Percentiles rank a stretch among this genome's conserved stretches.
Evolutionary conservation across 2,888 invertebrate species (phyloP).

Genomic region (Chorisops tibialis): DNA sequence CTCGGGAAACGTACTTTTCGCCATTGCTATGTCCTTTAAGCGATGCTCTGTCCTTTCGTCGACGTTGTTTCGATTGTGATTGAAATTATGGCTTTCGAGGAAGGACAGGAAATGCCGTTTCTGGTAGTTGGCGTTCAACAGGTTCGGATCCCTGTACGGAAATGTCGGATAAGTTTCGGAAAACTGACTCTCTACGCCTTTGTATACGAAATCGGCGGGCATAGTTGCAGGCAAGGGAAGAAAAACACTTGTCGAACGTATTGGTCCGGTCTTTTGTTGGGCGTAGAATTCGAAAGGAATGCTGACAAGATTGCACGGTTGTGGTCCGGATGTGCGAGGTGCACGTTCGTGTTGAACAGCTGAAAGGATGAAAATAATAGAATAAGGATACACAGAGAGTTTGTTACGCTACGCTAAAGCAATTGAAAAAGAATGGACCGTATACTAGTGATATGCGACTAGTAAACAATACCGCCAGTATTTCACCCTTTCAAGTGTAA

Average conservation of each 20-base stretch:
- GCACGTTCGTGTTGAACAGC: conserved; percentile 91
- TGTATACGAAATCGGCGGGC: conserved; percentile 19
- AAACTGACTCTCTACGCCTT: conserved; percentile 36
- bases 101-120: neutral
- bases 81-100: neutral
- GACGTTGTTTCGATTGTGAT: neutral
- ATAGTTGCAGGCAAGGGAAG: conserved; percentile 12
- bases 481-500: too few relatives aligned
- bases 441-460: too few relatives aligned
- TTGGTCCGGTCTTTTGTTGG: neutral
- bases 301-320: conserved; percentile 43
- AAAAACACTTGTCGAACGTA: conserved; percentile 11
- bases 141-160: neutral
- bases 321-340: conserved; percentile 58
- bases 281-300: conserved; percentile 20
- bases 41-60: neutral
- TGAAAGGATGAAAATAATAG: conserved; percentile 49
- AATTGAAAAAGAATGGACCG: too few relatives aligned
- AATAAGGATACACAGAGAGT: too few relatives aligned
- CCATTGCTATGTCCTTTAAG: neutral
- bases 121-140: neutral
- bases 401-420: too few relatives aligned
- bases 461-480: too few relatives aligned
- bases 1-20: too few relatives aligned
- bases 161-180: neutral